Evolutionary conservation across 2,888 invertebrate species (phyloP).

Genomic region (Pachymerium ferrugineum): DNA sequence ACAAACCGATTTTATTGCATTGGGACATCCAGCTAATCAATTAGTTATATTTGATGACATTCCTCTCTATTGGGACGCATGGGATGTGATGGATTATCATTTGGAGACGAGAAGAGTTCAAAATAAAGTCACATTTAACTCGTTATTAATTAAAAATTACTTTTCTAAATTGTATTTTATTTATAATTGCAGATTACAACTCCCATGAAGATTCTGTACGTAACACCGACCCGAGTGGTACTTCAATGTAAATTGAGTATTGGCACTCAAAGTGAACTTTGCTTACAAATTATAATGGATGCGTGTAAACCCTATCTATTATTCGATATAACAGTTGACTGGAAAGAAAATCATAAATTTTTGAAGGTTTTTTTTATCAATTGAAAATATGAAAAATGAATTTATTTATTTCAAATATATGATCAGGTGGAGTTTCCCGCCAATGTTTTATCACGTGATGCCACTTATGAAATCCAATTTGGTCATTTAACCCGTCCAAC

Average conservation of each 20-base stretch:
- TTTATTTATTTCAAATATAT: background rate
- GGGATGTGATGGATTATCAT: slow-evolving; percentile 55
- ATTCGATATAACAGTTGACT: slow-evolving; percentile 49
- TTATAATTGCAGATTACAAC: slow-evolving; percentile 40
- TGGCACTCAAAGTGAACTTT: slow-evolving; percentile 45
- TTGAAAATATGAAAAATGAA: background rate
- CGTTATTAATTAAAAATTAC: background rate
- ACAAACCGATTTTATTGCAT: slow-evolving; percentile 38
- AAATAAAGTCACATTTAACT: slow-evolving; percentile 33
- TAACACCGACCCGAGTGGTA: slow-evolving; percentile 35
- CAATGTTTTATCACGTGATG: slow-evolving; percentile 44
- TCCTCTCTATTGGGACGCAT: slow-evolving; percentile 54
- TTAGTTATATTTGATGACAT: slow-evolving; percentile 52
- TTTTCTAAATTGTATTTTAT: background rate
- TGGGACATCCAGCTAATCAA: slow-evolving; percentile 44
- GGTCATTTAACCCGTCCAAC: slow-evolving; percentile 50
- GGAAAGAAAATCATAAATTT: slow-evolving; percentile 51
- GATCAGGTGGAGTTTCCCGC: slow-evolving; percentile 48
- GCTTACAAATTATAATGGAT: slow-evolving; percentile 47
- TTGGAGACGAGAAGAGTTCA: slow-evolving; percentile 48
- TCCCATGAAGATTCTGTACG: slow-evolving; percentile 44
- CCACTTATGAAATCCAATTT: slow-evolving; percentile 52
- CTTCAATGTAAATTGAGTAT: slow-evolving; percentile 43
- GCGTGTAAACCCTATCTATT: slow-evolving; percentile 48
- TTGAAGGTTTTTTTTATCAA: slow-evolving; percentile 48